Evolutionary conservation across 2,797 vertebrate species (phyloP), one percentile per base, ranked within the genome.

Genomic region (Hylomyscus alleni): DNA sequence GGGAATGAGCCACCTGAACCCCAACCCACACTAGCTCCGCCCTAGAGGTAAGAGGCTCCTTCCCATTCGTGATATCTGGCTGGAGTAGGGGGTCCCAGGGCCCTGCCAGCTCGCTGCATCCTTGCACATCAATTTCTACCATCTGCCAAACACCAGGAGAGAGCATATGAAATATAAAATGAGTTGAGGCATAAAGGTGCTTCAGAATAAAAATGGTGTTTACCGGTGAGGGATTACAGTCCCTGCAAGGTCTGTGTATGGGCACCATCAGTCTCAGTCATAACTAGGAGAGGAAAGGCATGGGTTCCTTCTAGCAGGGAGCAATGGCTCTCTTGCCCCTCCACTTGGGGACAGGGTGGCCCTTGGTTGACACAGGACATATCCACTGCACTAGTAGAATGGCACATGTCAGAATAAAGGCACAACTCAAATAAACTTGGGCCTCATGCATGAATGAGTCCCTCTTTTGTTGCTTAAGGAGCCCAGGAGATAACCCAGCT

Each of bases 81-180:
- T 31, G 31, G 37, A 9, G 80, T 0, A 0, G 7, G 44, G 83
- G 83, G 89, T 19, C n/a, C 69, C 0, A 37, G 56, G 34, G 29
- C 44, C 84, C 75, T 0, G 7, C 90, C 65, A 29, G 84, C 80
- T 44, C 0, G 1, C 92, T 3, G 52, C 7, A 44, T 88, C 93
- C 88, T 90, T 76, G 67, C 31, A 0, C 50, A 14, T 93, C 92
- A n/a, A 2, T 77, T 54, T 91, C 44, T 44, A 2, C 95, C 91
- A 75, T 86, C 95, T 92, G 95, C 93, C 89, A 75, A 15, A 83
- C 0, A 0, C 88, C 92, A 76, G 85, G 96, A 83, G 92, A 89
- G 60, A 62, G 73, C 95, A 76, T 24, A 22, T 47, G 93, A 95
- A 88, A 92, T 54, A 54, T 31, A 58, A 87, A 92, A 40, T 67